These are phyloP conservation scores for Anhinga rufa DNA, from an alignment of 2,113 vertebrate genomes.

Conservation along the genomic window DNA sequence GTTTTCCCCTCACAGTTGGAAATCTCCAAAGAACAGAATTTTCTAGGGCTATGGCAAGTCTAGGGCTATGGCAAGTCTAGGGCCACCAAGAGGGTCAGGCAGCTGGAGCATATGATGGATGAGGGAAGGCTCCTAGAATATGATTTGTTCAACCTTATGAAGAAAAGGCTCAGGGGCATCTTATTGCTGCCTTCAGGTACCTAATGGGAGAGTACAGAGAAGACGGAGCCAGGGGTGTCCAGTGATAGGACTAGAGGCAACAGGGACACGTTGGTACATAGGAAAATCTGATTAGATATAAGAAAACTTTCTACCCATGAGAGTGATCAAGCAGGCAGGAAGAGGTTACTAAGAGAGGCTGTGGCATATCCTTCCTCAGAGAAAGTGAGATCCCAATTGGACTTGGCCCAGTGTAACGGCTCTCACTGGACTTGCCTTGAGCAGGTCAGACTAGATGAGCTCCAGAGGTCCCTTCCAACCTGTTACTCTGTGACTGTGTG, in stretches of 20 bases:
- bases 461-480: neutral
- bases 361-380: neutral
- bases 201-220: neutral
- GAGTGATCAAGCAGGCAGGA: neutral
- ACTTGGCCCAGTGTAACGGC: too few relatives aligned
- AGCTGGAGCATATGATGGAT: neutral
- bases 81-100: neutral
- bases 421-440: neutral
- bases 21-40: neutral
- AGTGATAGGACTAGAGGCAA: neutral
- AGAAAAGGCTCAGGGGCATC: neutral
- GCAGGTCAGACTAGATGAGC: neutral
- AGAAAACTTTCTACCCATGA: neutral
- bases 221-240: neutral
- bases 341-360: neutral
- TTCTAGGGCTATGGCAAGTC: neutral
- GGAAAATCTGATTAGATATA: neutral
- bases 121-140: neutral
- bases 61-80: neutral
- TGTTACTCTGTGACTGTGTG: neutral
- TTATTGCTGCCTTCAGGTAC: neutral
- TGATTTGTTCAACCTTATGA: neutral
- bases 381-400: neutral
- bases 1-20: neutral
- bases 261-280: rapidly evolving